Base-by-base conservation (phyloP, 2,888 invertebrate genomes). In the Lottia gigantea region DNA sequence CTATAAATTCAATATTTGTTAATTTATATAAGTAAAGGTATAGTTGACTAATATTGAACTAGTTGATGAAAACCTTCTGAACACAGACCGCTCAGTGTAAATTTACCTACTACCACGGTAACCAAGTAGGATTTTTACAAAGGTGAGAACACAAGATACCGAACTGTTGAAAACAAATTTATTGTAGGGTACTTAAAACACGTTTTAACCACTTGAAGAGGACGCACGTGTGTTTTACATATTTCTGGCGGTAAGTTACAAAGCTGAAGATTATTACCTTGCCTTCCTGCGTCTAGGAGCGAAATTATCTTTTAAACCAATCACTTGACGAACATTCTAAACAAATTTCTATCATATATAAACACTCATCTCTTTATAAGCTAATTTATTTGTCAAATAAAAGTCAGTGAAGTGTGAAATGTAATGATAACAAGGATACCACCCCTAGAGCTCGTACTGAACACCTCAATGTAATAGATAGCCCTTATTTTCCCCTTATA, bases 251-350 rank as follows among this genome's bases (percentile, higher is more conserved):
- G 55, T 23, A 23, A 23, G 55, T 19, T 23, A 23, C 55, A 55
- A 55, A 55, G 55, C 19, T 23, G 14, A 23, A 19, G 55, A 55
- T 55, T 55, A 23, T 55, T 55, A 55, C 55, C 55, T 55, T 23
- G 55, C 23, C 55, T 55, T 55, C 55, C 55, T 55, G 55, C 19
- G 19, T 23, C 14, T 23, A 23, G 1, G 12, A 23, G 19, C 1
- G 19, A 55, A 55, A 55, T 55, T 55, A 55, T 55, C 55, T 55
- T 55, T 55, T 55, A 55, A 55, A 55, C 55, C 55, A 55, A 55
- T 55, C 55, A 55, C 55, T 55, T 55, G 55, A 55, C 19, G 55
- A 55, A 55, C 19, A 19, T 19, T 55, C 55, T 55, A 55, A 55
- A 55, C 55, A 55, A 55, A 55, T 23, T 55, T 23, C 23, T 55